Evolutionary conservation across 2,888 invertebrate species (phyloP).

Genomic region (Poecilobothrus nobilitatus): DNA sequence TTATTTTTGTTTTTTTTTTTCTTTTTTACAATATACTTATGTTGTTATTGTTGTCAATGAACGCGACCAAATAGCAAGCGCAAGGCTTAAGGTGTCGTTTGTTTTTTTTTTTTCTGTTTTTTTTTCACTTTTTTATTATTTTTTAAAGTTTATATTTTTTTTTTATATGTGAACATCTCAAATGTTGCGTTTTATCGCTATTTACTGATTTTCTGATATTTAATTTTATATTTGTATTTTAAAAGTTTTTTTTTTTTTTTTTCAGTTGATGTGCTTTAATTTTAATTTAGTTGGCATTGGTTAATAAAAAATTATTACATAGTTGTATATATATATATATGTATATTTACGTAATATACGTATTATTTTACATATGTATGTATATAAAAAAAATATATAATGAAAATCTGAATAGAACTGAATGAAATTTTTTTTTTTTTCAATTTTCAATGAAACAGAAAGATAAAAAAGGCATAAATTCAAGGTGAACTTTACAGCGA

Average conservation of each 20-base stretch:
- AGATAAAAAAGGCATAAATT: slow-evolving; percentile 6
- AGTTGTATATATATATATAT: background rate
- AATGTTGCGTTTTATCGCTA: background rate
- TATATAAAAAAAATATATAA: background rate
- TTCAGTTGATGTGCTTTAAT: background rate
- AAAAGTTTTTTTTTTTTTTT: too few species aligned
- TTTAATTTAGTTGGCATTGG: background rate
- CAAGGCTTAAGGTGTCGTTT: background rate
- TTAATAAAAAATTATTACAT: background rate
- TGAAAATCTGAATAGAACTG: background rate
- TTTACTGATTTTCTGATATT: too few species aligned
- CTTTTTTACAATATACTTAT: background rate
- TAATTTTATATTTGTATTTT: background rate
- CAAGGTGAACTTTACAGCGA: background rate
- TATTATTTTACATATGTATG: background rate
- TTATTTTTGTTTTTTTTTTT: too few species aligned
- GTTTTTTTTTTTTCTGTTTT: background rate
- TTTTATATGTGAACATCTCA: background rate
- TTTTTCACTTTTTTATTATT: background rate
- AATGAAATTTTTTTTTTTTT: background rate
- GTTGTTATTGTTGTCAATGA: background rate
- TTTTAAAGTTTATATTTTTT: background rate
- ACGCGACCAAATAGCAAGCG: background rate
- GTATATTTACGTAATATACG: background rate
- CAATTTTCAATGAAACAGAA: background rate